A percentile compares a stretch with the other conserved stretches of the same genome.
phyloP scores from a whole-genome alignment of 1,140 invertebrate species.

The Asobara japonica region DNA sequence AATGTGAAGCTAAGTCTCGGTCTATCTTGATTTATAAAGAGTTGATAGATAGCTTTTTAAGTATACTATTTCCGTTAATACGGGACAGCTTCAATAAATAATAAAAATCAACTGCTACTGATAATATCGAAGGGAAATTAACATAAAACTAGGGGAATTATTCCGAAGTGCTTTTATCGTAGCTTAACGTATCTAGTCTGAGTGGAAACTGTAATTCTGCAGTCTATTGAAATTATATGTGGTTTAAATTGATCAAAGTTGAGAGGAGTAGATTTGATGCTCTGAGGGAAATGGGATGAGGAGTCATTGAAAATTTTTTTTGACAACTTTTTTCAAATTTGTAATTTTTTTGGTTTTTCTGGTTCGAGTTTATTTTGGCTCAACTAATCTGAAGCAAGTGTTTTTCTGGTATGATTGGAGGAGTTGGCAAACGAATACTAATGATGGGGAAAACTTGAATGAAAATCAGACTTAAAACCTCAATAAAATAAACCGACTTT shows the following conservation, averaged over 20 bases:
- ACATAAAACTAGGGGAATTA: background rate
- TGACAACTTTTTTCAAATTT: too few relatives aligned
- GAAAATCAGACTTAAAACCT: background rate
- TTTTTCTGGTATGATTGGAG: too few relatives aligned
- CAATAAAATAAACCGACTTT: background rate
- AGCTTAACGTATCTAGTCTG: too few relatives aligned
- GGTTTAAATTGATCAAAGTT: too few relatives aligned
- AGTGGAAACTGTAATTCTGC: background rate
- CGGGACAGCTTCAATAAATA: background rate
- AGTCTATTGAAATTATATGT: too few relatives aligned
- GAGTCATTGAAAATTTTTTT: too few relatives aligned
- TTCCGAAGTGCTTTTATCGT: too few relatives aligned
- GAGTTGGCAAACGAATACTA: background rate
- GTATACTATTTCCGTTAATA: slow-evolving; percentile 11
- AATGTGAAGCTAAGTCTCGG: background rate
- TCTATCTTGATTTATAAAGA: background rate
- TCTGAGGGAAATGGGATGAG: too few relatives aligned
- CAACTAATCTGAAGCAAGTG: too few relatives aligned
- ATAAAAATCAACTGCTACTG: background rate
- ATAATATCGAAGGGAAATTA: background rate
- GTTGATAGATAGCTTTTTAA: slow-evolving; percentile 3
- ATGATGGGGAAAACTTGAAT: background rate
- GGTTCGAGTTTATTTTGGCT: too few relatives aligned
- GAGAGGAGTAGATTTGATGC: too few relatives aligned
- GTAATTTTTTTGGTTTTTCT: too few relatives aligned